Conservation (phyloP, 2,113 vertebrate genomes). For the Ancistrus triradiatus region DNA sequence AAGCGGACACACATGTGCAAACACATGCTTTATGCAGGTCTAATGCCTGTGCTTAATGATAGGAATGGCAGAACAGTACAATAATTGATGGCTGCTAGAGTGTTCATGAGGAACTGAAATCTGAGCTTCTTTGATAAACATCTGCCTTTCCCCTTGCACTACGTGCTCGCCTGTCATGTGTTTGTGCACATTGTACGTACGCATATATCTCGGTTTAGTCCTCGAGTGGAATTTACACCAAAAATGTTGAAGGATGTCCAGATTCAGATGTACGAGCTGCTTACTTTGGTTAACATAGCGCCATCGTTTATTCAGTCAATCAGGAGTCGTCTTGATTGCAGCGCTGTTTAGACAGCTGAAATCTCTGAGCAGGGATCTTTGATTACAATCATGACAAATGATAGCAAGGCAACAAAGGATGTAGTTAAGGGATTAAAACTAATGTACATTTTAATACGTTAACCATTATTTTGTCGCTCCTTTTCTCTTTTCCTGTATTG, state of each 20-base stretch:
- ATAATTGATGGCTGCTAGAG: slow-evolving; percentile 33
- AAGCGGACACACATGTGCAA: slow-evolving; percentile 8
- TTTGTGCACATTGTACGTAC: neutral
- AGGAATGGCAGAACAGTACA: slow-evolving; percentile 35
- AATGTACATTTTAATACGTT: too few species aligned
- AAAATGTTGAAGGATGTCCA: slow-evolving; percentile 6
- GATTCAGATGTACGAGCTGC: neutral
- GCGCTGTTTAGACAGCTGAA: slow-evolving; percentile 10
- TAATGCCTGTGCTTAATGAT: slow-evolving; percentile 42
- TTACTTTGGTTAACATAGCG: too few species aligned
- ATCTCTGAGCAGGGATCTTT: slow-evolving; percentile 5
- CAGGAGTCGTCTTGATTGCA: neutral
- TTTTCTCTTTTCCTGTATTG: too few species aligned
- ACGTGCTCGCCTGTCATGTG: neutral
- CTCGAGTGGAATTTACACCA: neutral
- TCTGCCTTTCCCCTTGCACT: slow-evolving; percentile 20
- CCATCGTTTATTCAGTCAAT: slow-evolving; percentile 23
- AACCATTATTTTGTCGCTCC: too few species aligned
- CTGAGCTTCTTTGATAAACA: slow-evolving; percentile 46
- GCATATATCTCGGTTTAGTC: neutral
- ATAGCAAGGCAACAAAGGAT: too few species aligned
- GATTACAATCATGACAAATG: neutral
- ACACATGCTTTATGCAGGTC: slow-evolving; percentile 14
- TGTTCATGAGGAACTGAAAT: slow-evolving; percentile 52
- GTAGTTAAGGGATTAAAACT: too few species aligned